Evolutionary conservation across 2,888 invertebrate genomes (phyloP), one percentile per base, ranked within the genome.

Genomic region (Caenorhabditis plicata): DNA sequence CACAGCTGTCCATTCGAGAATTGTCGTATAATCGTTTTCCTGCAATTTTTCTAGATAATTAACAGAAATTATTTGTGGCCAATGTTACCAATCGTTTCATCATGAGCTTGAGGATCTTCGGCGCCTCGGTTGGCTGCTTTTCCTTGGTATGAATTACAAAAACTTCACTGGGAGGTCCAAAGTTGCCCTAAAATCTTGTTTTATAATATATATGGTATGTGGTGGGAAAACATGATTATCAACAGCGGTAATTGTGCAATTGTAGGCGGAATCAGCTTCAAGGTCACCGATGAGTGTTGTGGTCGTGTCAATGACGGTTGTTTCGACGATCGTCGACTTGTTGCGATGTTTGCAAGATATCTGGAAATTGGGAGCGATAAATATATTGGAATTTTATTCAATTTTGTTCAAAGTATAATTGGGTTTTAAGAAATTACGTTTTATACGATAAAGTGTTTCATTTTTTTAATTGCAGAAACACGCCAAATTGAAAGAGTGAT

Each of bases 1-100:
- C 9, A 66, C 58, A 8, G 55, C 42, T 3, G 65, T 64, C 76
- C 76, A 76, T 39, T 76, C 76, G 20, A 76, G 43, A 15, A 73
- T 45, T 4, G 76, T 75, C 17, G 75, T 66, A 47, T 62, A 68
- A 39, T 41, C 54, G 27, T 60, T 57, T 17, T 62, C 54, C 46
- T 60, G 51, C 23, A 53, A 48, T 17, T 38, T 19, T 22, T 35
- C 29, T 40, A 8, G 20, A 47, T 35, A 25, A 20, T 20, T 39
- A 7, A 5, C 20, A 20, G 17, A 41, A 53, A 25, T 23, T 22
- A 3, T 39, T 13, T 25, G 35, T n/a, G 3, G 29, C 23, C 4
- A 23, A 13, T 19, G 27, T 60, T 38, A 70, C 54, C 53, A 58
- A 67, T 36, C 64, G 61, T 22, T 61, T 63, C 45, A 76, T 52